phyloP scores from a whole-genome alignment of 2,113 vertebrate species.

The Nothoprocta perdicaria region DNA sequence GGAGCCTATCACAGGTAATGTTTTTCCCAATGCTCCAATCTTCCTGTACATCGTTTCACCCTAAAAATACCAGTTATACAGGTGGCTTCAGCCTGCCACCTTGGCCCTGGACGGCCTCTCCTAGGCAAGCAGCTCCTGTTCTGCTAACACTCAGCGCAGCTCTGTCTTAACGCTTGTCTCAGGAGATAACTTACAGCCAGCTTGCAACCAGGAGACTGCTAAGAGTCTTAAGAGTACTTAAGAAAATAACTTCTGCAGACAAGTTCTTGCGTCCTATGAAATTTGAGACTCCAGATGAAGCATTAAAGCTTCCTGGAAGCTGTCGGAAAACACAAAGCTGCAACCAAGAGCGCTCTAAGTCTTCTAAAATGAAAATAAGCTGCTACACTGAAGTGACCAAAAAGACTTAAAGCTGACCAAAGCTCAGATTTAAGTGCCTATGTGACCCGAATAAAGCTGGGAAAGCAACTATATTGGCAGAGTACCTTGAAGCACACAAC shows the following conservation, averaged over 20 bases:
- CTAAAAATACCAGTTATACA: too few species aligned
- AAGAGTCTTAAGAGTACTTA: neutral
- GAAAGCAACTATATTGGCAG: neutral
- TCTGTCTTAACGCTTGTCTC: neutral
- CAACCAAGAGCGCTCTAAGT: neutral
- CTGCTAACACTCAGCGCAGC: neutral
- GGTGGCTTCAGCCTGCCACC: neutral
- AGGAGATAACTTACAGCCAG: neutral
- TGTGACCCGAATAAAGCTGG: neutral
- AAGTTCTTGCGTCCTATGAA: neutral
- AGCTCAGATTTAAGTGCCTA: accelerated
- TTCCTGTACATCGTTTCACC: neutral
- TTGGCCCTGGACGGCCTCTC: accelerated
- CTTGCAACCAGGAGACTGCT: neutral
- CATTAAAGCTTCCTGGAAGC: neutral
- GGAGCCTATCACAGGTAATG: accelerated
- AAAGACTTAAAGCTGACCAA: neutral
- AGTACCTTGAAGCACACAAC: neutral
- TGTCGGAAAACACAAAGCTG: neutral
- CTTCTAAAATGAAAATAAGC: neutral
- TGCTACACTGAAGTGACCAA: neutral
- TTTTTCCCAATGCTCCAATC: neutral
- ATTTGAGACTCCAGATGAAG: neutral
- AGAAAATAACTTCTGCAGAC: neutral
- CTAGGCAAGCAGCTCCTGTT: neutral